Conservation (phyloP, 2,888 invertebrate genomes). For the Caenorhabditis macrosperma region DNA sequence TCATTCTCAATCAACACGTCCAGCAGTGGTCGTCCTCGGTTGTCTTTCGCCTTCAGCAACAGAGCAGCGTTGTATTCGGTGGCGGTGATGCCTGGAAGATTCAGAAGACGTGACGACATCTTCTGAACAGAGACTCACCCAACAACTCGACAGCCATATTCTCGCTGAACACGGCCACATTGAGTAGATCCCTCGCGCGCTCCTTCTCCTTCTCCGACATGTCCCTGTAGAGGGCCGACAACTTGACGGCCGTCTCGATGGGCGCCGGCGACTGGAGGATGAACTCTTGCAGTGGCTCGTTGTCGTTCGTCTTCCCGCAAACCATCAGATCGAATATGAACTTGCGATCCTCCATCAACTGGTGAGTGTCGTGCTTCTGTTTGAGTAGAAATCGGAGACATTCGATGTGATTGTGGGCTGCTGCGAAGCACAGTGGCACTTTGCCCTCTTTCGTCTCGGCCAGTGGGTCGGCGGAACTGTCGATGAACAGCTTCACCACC, state of each 20-base stretch:
- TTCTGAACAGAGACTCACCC: slow-evolving; percentile 80
- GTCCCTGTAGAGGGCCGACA: slow-evolving; percentile 87
- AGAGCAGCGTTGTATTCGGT: slow-evolving; percentile 89
- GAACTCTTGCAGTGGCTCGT: slow-evolving; percentile 97
- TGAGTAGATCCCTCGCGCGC: slow-evolving; percentile 94
- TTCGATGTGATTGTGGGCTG: slow-evolving; percentile 95
- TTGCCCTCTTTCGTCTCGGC: slow-evolving; percentile 94
- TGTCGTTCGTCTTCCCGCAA: slow-evolving; percentile 86
- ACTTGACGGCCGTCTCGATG: slow-evolving; percentile 97
- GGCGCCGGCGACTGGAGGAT: slow-evolving; percentile 98
- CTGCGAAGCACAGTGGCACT: slow-evolving; percentile 95
- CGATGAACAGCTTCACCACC: slow-evolving; percentile 93
- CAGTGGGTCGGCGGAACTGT: slow-evolving; percentile 93
- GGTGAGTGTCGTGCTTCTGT: slow-evolving; percentile 97
- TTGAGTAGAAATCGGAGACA: slow-evolving; percentile 95
- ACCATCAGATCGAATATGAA: slow-evolving; percentile 97
- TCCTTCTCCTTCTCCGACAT: slow-evolving; percentile 85
- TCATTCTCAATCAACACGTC: slow-evolving; percentile 92
- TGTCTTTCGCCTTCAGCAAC: slow-evolving; percentile 94
- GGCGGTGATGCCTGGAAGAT: slow-evolving; percentile 73
- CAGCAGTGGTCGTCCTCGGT: slow-evolving; percentile 90
- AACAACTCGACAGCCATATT: slow-evolving; percentile 96
- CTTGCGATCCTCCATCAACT: slow-evolving; percentile 96
- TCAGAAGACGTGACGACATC: too few relatives aligned
- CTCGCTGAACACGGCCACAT: slow-evolving; percentile 96